Conservation (phyloP, 2,797 vertebrate species). For the Dryobates pubescens region DNA sequence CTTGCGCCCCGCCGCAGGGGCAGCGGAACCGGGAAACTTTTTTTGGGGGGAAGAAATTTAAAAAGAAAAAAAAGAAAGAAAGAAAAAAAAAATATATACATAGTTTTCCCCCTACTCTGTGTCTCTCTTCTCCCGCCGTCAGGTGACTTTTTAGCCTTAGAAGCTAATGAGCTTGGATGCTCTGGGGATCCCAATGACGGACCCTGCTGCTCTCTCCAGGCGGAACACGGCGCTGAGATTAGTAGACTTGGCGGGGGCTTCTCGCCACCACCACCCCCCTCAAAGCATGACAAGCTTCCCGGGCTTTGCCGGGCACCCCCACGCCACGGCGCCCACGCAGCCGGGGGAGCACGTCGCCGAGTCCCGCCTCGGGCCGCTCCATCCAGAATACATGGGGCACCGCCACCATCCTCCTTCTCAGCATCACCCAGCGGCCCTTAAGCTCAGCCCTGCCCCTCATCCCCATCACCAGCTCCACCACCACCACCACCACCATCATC, state of each 20-base stretch:
- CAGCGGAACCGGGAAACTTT: constrained; percentile 51
- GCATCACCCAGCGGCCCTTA: constrained; percentile 90
- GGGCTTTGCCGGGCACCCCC: constrained; percentile 89
- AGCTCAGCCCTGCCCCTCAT: constrained; percentile 93
- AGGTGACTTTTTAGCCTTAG: constrained; percentile 89
- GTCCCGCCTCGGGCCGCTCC: constrained; percentile 90
- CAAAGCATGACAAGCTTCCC: constrained; percentile 93
- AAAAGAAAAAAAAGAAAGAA: constrained; percentile 23
- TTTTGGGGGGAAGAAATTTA: constrained; percentile 16
- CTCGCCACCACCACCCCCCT: constrained; percentile 88
- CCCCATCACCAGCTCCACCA: constrained; percentile 92
- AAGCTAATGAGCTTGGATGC: constrained; percentile 89
- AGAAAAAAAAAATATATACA: neutral
- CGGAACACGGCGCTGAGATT: constrained; percentile 92
- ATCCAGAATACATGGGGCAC: constrained; percentile 92
- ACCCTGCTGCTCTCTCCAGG: constrained; percentile 91
- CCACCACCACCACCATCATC: constrained; percentile 89
- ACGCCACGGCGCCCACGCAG: constrained; percentile 87
- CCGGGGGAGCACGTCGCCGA: constrained; percentile 88
- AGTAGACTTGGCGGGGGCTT: constrained; percentile 89
- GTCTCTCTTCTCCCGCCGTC: constrained; percentile 81
- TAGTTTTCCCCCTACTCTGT: constrained; percentile 12
- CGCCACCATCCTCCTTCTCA: constrained; percentile 88
- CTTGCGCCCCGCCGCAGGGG: neutral
- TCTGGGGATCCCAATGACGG: constrained; percentile 89